Conservation (phyloP, 2,113 vertebrate species). For the Eulacestoma nigropectus region DNA sequence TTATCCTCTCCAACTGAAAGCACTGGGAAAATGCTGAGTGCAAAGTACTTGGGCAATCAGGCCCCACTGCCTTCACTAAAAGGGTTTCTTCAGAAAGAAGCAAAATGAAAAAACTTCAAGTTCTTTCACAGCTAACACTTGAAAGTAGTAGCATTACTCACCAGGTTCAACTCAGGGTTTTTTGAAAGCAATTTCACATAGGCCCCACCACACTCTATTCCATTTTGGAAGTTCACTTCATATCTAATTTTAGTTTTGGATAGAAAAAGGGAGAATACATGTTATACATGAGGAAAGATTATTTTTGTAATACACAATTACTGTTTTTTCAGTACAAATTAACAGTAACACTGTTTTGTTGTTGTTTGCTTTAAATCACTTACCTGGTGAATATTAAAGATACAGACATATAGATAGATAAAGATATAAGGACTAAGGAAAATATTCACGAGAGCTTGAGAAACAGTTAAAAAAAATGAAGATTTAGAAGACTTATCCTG, state of each 20-base stretch:
- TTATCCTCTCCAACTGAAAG: not conserved
- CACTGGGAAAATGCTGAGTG: not conserved
- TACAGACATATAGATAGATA: not conserved
- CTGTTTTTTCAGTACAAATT: not conserved
- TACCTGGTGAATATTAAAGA: not conserved
- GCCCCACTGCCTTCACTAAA: not conserved
- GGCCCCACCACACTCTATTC: slow-evolving; percentile 96
- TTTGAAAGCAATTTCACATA: slow-evolving; percentile 95
- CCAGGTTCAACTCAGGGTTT: slow-evolving; percentile 86
- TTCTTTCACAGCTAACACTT: not conserved
- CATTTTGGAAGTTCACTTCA: slow-evolving; percentile 96
- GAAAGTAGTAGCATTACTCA: slow-evolving; percentile 64
- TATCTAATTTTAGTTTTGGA: slow-evolving; percentile 79
- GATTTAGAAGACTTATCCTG: not conserved
- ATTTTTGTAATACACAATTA: not conserved
- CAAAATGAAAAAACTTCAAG: not conserved
- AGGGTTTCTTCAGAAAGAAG: not conserved
- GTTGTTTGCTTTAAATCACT: not conserved
- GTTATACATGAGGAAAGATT: not conserved
- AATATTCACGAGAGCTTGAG: not conserved
- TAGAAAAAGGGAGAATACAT: not conserved
- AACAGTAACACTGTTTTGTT: not conserved
- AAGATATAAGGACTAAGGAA: not conserved
- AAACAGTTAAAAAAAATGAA: not conserved
- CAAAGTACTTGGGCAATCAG: not conserved